These are phyloP conservation scores for Gryllus bimaculatus DNA, from an alignment of 1,140 invertebrate genomes.

Conservation along the genomic window DNA sequence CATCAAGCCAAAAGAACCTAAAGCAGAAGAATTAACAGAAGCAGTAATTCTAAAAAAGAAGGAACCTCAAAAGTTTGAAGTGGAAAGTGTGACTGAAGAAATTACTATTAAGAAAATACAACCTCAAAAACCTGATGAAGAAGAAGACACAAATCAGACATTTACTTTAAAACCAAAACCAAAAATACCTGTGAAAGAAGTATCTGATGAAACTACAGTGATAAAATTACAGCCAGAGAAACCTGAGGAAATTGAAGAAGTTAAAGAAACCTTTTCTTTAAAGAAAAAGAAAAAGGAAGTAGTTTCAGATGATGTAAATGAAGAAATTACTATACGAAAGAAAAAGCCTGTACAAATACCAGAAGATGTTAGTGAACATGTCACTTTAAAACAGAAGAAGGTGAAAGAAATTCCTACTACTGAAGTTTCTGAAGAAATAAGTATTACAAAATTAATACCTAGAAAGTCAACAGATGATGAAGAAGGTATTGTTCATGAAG, in stretches of 20 bases:
- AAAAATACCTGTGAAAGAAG: slow-evolving; percentile 26
- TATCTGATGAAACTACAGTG: slow-evolving; percentile 24
- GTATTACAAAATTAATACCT: slow-evolving; percentile 49
- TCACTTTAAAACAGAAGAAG: slow-evolving; percentile 25
- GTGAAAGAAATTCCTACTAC: slow-evolving; percentile 18
- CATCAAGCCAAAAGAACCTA: slow-evolving; percentile 26
- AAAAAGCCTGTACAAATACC: slow-evolving; percentile 17
- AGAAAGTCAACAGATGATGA: slow-evolving; percentile 21
- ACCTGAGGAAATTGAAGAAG: slow-evolving; percentile 28
- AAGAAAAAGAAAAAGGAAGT: slow-evolving; percentile 32
- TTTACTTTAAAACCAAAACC: slow-evolving; percentile 20
- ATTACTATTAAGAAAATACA: slow-evolving; percentile 23
- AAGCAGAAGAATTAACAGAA: slow-evolving; percentile 30
- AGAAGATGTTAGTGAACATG: slow-evolving; percentile 23
- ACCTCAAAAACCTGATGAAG: slow-evolving; percentile 25
- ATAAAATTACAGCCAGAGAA: slow-evolving; percentile 24
- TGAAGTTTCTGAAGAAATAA: slow-evolving; percentile 60
- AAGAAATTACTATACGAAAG: slow-evolving; percentile 17
- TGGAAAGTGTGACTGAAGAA: slow-evolving; percentile 24
- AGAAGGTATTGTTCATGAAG: slow-evolving; percentile 23
- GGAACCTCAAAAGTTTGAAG: slow-evolving; percentile 21
- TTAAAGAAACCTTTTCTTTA: slow-evolving; percentile 31
- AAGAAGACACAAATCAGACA: slow-evolving; percentile 21
- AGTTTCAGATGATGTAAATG: slow-evolving; percentile 19
- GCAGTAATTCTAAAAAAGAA: slow-evolving; percentile 33